Evolutionary conservation across 2,888 invertebrate genomes (phyloP).

Genomic region (Aleiodes leptofemur): DNA sequence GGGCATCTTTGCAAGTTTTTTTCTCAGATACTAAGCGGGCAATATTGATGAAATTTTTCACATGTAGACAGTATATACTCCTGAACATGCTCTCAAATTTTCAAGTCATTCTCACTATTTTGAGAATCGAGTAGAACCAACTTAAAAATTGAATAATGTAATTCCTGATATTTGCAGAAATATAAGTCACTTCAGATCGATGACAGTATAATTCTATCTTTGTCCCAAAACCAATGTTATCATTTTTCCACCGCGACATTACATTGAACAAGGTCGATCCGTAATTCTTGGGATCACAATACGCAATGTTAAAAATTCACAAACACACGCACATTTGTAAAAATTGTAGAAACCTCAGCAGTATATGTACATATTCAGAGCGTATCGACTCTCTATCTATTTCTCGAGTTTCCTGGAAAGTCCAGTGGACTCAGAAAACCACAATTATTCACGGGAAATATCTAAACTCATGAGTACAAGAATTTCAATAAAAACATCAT

Average conservation of each 20-base stretch:
- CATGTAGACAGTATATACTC: no score
- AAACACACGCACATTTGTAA: constrained; percentile 1
- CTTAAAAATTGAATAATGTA: no score
- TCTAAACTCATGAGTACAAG: neutral
- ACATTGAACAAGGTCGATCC: constrained; percentile 26
- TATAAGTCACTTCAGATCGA: neutral
- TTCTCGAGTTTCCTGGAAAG: constrained; percentile 24
- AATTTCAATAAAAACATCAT: no score
- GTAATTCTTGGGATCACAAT: constrained; percentile 30
- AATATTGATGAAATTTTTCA: no score
- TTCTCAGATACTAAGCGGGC: no score
- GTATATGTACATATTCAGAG: constrained; percentile 12
- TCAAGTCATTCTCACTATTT: no score
- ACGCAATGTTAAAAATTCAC: neutral
- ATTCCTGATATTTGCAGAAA: neutral
- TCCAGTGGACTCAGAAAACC: constrained; percentile 25
- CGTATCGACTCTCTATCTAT: constrained; percentile 25
- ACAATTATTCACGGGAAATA: constrained; percentile 18
- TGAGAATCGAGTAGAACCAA: no score
- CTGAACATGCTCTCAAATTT: no score
- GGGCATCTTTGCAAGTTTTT: no score
- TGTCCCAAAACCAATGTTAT: constrained; percentile 25
- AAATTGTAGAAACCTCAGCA: constrained; percentile 12
- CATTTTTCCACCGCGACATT: constrained; percentile 3
- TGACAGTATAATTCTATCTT: constrained; percentile 4